Percentiles rank a stretch among this genome's conserved stretches.
phyloP scores from a whole-genome alignment of 2,888 invertebrate genomes.

The Drosophila subsilvestris region DNA sequence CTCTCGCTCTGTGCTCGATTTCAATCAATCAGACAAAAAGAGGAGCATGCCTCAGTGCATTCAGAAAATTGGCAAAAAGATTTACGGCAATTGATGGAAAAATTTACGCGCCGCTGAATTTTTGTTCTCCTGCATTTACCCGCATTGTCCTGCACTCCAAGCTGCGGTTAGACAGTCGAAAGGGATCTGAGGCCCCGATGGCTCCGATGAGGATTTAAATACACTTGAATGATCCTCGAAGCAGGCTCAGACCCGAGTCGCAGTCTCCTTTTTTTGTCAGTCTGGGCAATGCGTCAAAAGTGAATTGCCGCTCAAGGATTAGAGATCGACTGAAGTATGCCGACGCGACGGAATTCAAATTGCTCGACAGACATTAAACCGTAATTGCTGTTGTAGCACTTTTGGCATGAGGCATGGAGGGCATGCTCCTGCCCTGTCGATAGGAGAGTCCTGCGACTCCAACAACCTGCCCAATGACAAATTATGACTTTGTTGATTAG shows the following conservation, averaged over 20 bases:
- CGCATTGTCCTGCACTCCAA: slow-evolving; percentile 24
- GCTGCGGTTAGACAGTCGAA: slow-evolving; percentile 68
- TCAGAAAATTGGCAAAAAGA: slow-evolving; percentile 50
- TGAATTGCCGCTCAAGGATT: slow-evolving; percentile 77
- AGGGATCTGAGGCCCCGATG: slow-evolving; percentile 1
- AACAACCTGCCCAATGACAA: slow-evolving; percentile 66
- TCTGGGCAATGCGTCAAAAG: slow-evolving; percentile 71
- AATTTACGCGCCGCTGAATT: slow-evolving; percentile 69
- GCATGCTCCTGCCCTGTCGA: slow-evolving; percentile 47
- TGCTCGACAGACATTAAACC: slow-evolving; percentile 57
- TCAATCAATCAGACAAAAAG: background rate
- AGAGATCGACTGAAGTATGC: slow-evolving; percentile 68
- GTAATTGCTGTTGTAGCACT: slow-evolving; percentile 70
- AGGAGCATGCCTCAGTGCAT: slow-evolving; percentile 54
- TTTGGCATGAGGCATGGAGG: slow-evolving; percentile 59
- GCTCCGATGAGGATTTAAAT: slow-evolving; percentile 68
- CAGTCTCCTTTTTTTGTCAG: background rate
- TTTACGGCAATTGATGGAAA: background rate
- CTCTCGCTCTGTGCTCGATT: background rate
- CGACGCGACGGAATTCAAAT: slow-evolving; percentile 40
- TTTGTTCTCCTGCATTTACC: slow-evolving; percentile 11
- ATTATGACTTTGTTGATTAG: slow-evolving; percentile 77
- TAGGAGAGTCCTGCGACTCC: slow-evolving; percentile 57
- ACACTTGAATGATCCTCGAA: slow-evolving; percentile 73
- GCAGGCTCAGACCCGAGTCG: background rate